Evolutionary conservation across 2,888 invertebrate genomes (phyloP).

Genomic region (Lypha dubia): DNA sequence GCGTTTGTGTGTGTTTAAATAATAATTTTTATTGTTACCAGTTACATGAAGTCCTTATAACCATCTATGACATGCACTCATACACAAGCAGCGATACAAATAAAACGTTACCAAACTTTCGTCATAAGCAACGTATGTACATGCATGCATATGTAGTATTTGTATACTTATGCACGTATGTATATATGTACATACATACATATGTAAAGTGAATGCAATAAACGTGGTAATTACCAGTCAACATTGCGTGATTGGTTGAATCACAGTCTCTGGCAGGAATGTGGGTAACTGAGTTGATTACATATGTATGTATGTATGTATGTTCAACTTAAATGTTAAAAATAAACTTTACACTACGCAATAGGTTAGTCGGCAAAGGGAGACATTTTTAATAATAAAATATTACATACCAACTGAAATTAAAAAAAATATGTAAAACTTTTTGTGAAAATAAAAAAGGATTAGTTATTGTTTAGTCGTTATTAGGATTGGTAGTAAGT

Average conservation of each 20-base stretch:
- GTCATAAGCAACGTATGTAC: too few relatives aligned
- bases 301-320: background rate
- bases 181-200: background rate
- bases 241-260: slow-evolving; percentile 84
- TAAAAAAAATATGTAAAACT: background rate
- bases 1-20: slow-evolving; percentile 38
- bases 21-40: slow-evolving; percentile 76
- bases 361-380: slow-evolving; percentile 44
- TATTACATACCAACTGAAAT: background rate
- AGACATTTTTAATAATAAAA: slow-evolving; percentile 26
- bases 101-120: too few relatives aligned
- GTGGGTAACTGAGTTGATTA: slow-evolving; percentile 71
- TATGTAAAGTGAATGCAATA: slow-evolving; percentile 81
- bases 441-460: slow-evolving; percentile 11
- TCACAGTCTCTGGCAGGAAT: slow-evolving; percentile 75
- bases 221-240: slow-evolving; percentile 82
- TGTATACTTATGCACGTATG: slow-evolving; percentile 74
- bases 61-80: too few relatives aligned
- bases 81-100: too few relatives aligned
- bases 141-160: too few relatives aligned
- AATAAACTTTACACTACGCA: slow-evolving; percentile 52
- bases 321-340: slow-evolving; percentile 10
- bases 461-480: slow-evolving; percentile 62
- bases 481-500: slow-evolving; percentile 49
- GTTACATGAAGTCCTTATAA: slow-evolving; percentile 82